These are phyloP conservation scores for Axinella damicornis DNA, from an alignment of 37 sponge, comb jelly and placozoan genomes.

Conservation along the genomic window DNA sequence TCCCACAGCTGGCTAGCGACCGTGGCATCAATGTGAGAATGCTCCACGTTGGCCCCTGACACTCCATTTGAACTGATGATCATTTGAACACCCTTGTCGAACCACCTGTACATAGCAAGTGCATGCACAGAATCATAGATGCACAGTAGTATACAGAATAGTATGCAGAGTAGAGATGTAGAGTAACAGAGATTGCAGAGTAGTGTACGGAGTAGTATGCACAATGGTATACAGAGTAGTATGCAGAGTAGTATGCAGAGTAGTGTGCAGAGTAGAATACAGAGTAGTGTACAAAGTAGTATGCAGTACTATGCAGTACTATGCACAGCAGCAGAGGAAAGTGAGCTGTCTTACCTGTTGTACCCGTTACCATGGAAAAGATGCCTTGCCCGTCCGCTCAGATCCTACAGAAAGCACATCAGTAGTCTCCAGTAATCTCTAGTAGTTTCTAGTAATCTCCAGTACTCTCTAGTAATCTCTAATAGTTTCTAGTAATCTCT, in stretches of 20 bases:
- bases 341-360: slow-evolving; percentile 17
- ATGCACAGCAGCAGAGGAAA: too few species aligned
- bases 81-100: slow-evolving; percentile 60
- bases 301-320: too few species aligned
- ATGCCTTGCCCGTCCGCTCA: neutral
- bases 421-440: too few species aligned
- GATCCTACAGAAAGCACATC: slow-evolving; percentile 20
- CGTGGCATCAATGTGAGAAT: slow-evolving; percentile 77
- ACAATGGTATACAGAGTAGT: neutral
- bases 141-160: too few species aligned
- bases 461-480: too few species aligned
- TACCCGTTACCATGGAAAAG: slow-evolving; percentile 62
- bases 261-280: neutral
- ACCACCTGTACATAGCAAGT: too few species aligned
- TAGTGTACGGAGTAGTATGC: neutral
- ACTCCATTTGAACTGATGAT: slow-evolving; percentile 27
- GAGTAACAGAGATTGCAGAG: neutral
- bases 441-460: too few species aligned
- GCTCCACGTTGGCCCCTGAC: slow-evolving; percentile 71
- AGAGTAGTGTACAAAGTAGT: neutral
- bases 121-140: too few species aligned
- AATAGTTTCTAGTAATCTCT: too few species aligned
- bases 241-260: neutral
- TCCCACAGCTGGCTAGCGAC: slow-evolving; percentile 69
- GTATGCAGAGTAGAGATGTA: neutral